These are phyloP conservation scores for Ennomos erosarius DNA, from an alignment of 2,888 invertebrate species.

Conservation along the genomic window DNA sequence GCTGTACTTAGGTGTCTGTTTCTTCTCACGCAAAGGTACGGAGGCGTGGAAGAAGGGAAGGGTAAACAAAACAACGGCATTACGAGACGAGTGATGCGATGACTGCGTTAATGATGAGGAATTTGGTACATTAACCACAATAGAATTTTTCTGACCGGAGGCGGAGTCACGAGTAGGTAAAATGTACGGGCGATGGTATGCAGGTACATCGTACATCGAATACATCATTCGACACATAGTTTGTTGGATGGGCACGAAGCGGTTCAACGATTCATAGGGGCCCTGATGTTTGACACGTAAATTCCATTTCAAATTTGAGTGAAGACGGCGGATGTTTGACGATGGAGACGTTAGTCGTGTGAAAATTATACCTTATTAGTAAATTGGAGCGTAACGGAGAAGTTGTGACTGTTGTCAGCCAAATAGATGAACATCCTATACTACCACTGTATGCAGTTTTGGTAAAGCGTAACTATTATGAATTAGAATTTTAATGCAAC, in stretches of 20 bases:
- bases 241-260: slow-evolving; percentile 63
- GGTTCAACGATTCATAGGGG: slow-evolving; percentile 56
- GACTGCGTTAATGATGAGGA: slow-evolving; percentile 76
- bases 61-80: slow-evolving; percentile 62
- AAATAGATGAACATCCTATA: slow-evolving; percentile 6
- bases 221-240: slow-evolving; percentile 62
- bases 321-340: slow-evolving; percentile 40
- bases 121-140: slow-evolving; percentile 82
- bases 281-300: slow-evolving; percentile 53
- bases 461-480: too few relatives aligned
- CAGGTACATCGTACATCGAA: slow-evolving; percentile 51
- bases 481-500: too few relatives aligned
- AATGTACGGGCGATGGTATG: slow-evolving; percentile 58
- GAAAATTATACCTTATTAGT: slow-evolving; percentile 37
- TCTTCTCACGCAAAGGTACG: slow-evolving; percentile 53
- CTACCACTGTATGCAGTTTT: not conserved
- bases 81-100: slow-evolving; percentile 64
- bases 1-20: slow-evolving; percentile 33
- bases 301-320: slow-evolving; percentile 43
- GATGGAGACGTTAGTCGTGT: slow-evolving; percentile 27
- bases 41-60: slow-evolving; percentile 58
- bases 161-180: slow-evolving; percentile 66
- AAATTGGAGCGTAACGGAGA: slow-evolving; percentile 24
- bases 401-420: not conserved
- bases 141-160: slow-evolving; percentile 80